Evolutionary conservation across 2,113 vertebrate species (phyloP), one percentile per base, ranked within the genome.

Genomic region (Misgurnus anguillicaudatus): DNA sequence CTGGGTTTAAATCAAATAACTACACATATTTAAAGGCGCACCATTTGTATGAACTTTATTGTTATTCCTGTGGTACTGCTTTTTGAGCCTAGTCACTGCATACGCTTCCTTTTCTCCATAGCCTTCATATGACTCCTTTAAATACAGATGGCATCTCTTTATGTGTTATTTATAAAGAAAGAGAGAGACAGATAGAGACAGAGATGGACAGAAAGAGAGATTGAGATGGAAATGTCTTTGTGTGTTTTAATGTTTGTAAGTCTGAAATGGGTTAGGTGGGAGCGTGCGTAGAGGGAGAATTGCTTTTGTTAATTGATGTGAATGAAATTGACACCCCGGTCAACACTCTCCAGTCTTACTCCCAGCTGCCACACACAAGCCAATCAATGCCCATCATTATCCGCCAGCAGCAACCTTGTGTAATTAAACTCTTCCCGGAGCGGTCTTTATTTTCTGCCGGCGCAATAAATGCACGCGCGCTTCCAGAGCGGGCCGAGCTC

Each of bases 321-420:
- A 74, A 73, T 74, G 61, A 72, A 74, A 80, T 71, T 73, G 78
- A 80, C 78, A 80, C 70, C 70, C 51, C 24, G 70, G 78, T 71
- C 69, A 80, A 74, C 78, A 74, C 53, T 71, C 69, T 72, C 36
- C 61, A 66, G 60, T 71, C 63, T 80, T 73, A 73, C 73, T 65
- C 78, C 47, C 78, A 64, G 58, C 78, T 80, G 70, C 63, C 69
- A 80, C 78, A 80, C 69, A 63, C 61, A 71, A 80, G 78, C 78
- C 78, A 71, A 80, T 80, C 78, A 80, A 73, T 80, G 78, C 69
- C 78, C 70, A 65, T 80, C 71, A 80, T 80, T 80, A 80, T 76
- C 45, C 17, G 45, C 73, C 61, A 53, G 73, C 73, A 76, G 73
- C 60, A 63, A 64, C 73, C 73, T 64, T 45, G 61, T 76, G 60